Conservation (phyloP, 2,888 invertebrate species). For the Barypeithes pellucidus region DNA sequence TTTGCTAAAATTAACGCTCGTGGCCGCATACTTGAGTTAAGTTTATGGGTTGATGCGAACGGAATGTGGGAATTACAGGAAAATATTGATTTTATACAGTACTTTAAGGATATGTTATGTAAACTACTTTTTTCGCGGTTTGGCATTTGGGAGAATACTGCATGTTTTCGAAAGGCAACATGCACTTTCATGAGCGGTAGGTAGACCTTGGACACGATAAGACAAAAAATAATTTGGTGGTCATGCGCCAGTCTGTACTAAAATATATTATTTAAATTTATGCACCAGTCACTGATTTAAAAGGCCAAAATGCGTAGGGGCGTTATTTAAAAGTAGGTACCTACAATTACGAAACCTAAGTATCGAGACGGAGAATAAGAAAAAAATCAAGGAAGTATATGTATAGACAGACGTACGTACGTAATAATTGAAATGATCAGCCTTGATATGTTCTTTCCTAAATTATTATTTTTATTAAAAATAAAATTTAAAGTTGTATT, state of each 20-base stretch:
- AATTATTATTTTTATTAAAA: slow-evolving; percentile 4
- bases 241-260: not conserved
- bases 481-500: slow-evolving; percentile 1
- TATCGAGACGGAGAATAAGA: not conserved
- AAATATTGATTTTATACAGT: slow-evolving; percentile 30
- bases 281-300: slow-evolving; percentile 29
- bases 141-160: not conserved
- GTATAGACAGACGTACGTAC: not conserved
- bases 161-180: too few species aligned
- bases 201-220: not conserved
- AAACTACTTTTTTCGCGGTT: too few species aligned
- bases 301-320: slow-evolving; percentile 24
- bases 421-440: not conserved
- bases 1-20: slow-evolving; percentile 28
- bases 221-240: too few species aligned
- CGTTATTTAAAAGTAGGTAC: not conserved
- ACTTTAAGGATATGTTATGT: not conserved
- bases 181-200: too few species aligned
- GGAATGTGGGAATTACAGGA: slow-evolving; percentile 10
- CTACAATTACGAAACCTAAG: not conserved
- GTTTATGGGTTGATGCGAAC: slow-evolving; percentile 30
- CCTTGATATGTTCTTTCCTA: slow-evolving; percentile 2
- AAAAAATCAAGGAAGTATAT: not conserved
- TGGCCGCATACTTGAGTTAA: slow-evolving; percentile 22
- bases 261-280: slow-evolving; percentile 36